A percentile compares a stretch with the other conserved stretches of the same genome.
These are phyloP conservation scores for Meiosimyza decipiens DNA, from an alignment of 2,888 invertebrate genomes.

Conservation along the genomic window DNA sequence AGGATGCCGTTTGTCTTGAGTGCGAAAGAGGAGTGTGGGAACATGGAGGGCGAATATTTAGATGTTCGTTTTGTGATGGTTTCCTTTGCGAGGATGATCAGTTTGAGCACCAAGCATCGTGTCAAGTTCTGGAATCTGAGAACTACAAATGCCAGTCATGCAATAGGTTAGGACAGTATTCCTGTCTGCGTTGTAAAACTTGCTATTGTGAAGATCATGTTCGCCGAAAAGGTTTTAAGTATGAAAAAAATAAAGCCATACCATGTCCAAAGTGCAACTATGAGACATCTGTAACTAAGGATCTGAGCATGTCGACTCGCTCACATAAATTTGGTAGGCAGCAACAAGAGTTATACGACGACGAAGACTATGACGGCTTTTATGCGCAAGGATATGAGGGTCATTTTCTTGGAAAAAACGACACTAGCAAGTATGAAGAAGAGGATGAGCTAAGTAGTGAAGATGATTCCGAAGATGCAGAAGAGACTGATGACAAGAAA, in stretches of 20 bases:
- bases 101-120: slow-evolving; percentile 93
- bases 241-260: slow-evolving; percentile 82
- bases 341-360: slow-evolving; percentile 72
- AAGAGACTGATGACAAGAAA: slow-evolving; percentile 51
- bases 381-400: slow-evolving; percentile 67
- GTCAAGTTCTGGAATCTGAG: slow-evolving; percentile 94
- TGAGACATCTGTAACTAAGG: slow-evolving; percentile 92
- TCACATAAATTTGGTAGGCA: slow-evolving; percentile 91
- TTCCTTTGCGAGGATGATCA: slow-evolving; percentile 76
- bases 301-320: slow-evolving; percentile 95
- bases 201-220: slow-evolving; percentile 98
- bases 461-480: slow-evolving; percentile 51
- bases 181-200: slow-evolving; percentile 93
- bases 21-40: slow-evolving; percentile 96
- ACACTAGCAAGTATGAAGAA: slow-evolving; percentile 69
- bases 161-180: slow-evolving; percentile 93
- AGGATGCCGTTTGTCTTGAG: slow-evolving; percentile 88
- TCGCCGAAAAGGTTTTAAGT: slow-evolving; percentile 88
- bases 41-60: slow-evolving; percentile 92
- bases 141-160: slow-evolving; percentile 97
- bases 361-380: slow-evolving; percentile 73
- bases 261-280: slow-evolving; percentile 96
- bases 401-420: slow-evolving; percentile 54
- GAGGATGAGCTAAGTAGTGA: slow-evolving; percentile 46
- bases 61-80: slow-evolving; percentile 90